phyloP scores from a whole-genome alignment of 2,113 vertebrate genomes.

The Ammospiza nelsoni region DNA sequence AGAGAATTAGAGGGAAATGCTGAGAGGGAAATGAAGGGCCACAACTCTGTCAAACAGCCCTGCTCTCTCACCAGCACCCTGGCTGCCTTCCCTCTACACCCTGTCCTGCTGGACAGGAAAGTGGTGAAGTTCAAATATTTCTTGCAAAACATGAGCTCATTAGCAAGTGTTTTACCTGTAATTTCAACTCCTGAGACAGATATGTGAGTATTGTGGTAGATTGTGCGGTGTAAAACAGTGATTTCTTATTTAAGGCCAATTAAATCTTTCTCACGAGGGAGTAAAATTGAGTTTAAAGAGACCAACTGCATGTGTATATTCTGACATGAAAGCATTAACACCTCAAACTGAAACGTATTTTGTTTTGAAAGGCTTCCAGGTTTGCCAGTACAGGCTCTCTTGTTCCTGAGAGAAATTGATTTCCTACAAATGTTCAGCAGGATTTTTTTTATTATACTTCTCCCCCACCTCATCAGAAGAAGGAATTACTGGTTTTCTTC shows the following conservation, averaged over 20 bases:
- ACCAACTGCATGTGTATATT: not conserved
- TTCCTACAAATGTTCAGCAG: slow-evolving; percentile 2
- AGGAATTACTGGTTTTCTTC: not conserved
- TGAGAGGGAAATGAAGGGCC: not conserved
- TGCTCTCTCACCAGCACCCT: not conserved
- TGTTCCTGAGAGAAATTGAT: not conserved
- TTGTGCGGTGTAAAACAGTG: not conserved
- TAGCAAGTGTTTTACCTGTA: slow-evolving; percentile 7
- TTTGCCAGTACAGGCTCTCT: not conserved
- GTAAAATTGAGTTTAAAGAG: slow-evolving; percentile 23
- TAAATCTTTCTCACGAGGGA: not conserved
- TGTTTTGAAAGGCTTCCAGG: not conserved
- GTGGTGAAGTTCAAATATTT: not conserved
- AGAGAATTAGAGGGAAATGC: slow-evolving; percentile 28
- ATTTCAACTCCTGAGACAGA: not conserved
- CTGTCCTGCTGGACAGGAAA: not conserved
- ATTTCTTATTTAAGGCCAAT: slow-evolving; percentile 30
- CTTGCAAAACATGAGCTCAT: slow-evolving; percentile 27
- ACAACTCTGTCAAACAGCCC: not conserved
- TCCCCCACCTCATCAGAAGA: not conserved
- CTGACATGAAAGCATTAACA: slow-evolving; percentile 8
- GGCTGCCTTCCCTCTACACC: not conserved
- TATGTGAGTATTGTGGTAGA: not conserved
- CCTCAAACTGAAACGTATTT: not conserved
- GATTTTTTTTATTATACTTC: not conserved